These are phyloP conservation scores for Microtus montanus DNA, from an alignment of 2,113 vertebrate species.

Conservation along the genomic window DNA sequence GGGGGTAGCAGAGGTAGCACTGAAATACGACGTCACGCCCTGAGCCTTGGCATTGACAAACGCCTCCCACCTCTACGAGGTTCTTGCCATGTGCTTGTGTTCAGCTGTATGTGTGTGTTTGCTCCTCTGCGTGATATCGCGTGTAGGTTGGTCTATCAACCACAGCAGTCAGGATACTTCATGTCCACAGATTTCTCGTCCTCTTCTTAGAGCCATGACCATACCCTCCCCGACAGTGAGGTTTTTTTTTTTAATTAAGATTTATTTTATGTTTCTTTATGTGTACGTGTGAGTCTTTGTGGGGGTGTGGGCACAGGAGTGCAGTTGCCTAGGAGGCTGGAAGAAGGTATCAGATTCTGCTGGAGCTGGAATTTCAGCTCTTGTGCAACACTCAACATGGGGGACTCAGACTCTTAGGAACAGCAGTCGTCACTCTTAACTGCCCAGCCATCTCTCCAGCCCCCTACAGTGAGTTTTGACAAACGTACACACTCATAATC, in stretches of 20 bases:
- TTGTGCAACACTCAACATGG: neutral
- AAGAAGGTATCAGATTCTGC: neutral
- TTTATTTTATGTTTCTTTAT: neutral
- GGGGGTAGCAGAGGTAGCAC: neutral
- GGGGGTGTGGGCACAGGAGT: neutral
- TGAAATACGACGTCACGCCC: neutral
- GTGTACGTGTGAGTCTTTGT: neutral
- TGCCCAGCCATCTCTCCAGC: neutral
- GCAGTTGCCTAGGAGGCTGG: too few species aligned
- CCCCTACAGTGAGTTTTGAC: neutral
- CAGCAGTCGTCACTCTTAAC: too few species aligned
- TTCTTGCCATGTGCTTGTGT: neutral
- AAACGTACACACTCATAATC: neutral
- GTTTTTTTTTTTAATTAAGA: neutral
- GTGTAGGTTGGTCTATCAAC: neutral
- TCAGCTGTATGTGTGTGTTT: neutral
- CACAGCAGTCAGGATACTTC: neutral
- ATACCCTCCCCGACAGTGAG: neutral
- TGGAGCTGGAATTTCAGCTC: neutral
- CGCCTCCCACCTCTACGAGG: neutral
- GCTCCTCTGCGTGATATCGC: neutral
- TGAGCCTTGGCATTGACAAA: neutral
- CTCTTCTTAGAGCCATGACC: neutral
- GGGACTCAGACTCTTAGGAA: neutral
- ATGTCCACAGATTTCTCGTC: neutral